phyloP scores from a whole-genome alignment of 2,797 vertebrate genomes.

The Oreortyx pictus region DNA sequence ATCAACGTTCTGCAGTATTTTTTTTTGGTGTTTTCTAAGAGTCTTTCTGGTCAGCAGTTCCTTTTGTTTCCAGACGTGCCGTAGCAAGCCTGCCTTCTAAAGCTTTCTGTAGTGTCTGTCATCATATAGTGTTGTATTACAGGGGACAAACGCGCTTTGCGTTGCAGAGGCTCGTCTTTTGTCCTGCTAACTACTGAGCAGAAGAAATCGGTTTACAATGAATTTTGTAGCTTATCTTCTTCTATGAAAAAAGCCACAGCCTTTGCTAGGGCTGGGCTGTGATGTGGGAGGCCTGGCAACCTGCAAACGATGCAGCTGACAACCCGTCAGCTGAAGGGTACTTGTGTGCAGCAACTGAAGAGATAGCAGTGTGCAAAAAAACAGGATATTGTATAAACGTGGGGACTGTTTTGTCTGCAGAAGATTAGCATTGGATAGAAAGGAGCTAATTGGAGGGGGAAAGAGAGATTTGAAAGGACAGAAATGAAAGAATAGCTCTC shows the following conservation, averaged over 20 bases:
- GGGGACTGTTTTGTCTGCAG: background rate
- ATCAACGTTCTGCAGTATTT: constrained; percentile 4
- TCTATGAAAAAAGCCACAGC: background rate
- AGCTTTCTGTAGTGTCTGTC: background rate
- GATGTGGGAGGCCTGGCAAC: constrained; percentile 23
- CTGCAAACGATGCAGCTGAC: background rate
- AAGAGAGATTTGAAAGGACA: background rate
- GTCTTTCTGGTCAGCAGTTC: constrained; percentile 38
- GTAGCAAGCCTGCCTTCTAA: background rate
- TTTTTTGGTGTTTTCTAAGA: constrained; percentile 11
- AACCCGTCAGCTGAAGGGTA: background rate
- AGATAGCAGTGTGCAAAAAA: background rate
- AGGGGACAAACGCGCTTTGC: background rate
- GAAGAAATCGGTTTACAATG: constrained; percentile 12
- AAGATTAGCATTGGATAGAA: constrained; percentile 13
- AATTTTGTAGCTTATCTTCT: constrained; percentile 18
- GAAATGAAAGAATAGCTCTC: background rate
- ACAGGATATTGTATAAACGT: constrained; percentile 16
- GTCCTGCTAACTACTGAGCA: background rate
- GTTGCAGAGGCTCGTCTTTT: constrained; percentile 25
- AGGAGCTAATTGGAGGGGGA: background rate
- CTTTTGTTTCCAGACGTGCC: constrained; percentile 22
- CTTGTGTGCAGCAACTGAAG: background rate
- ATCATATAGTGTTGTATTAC: background rate
- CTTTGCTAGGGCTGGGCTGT: background rate